Evolutionary conservation across 2,888 invertebrate species (phyloP), one percentile per base, ranked within the genome.

Genomic region (Cerastis rubricosa): DNA sequence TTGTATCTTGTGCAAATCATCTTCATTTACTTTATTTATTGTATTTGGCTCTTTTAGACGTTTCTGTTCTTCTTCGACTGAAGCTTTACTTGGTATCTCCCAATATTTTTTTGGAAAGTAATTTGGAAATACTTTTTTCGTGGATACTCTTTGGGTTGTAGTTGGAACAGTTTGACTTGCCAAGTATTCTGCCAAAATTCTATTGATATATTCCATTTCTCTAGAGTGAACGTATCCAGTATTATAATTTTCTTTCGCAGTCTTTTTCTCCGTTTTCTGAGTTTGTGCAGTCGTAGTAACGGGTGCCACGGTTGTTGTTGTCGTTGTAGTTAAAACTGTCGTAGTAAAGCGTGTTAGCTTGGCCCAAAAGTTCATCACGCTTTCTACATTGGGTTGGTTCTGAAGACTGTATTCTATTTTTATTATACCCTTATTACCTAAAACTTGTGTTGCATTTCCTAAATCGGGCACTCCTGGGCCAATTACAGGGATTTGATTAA

Each of bases 141-240:
- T 84, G 29, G 75, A 75, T 1, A 83, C 73, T 22, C n/a, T 69
- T 74, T 82, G 73, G 14, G 78, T 81, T 71, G 86, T 85, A 6
- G 86, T 84, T n/a, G 80, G 69, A 66, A 49, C 40, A 22, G 78
- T 76, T 72, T 85, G 85, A 25, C 82, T 87, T n/a, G 86, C 76
- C 19, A 91, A 76, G 57, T 89, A 90, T 71, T 89, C 84, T 45
- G 88, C 83, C 71, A 93, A 78, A 40, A 92, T 86, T 71, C 88
- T 87, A 49, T 81, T 90, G 6, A 92, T 85, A 66, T 85, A 84
- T 67, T 90, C 89, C 47, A 88, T 84, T 81, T 89, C 87, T 74
- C 85, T 85, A 72, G 88, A 78, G 69, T 79, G 83, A 29, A 74
- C 66, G 59, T 87, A 79, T 14, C 47, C 81, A 54, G 70, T 68